A percentile compares a stretch with the other conserved stretches of the same genome.
Conservation (phyloP, 2,797 vertebrate genomes). For the Cryptoprocta ferox region DNA sequence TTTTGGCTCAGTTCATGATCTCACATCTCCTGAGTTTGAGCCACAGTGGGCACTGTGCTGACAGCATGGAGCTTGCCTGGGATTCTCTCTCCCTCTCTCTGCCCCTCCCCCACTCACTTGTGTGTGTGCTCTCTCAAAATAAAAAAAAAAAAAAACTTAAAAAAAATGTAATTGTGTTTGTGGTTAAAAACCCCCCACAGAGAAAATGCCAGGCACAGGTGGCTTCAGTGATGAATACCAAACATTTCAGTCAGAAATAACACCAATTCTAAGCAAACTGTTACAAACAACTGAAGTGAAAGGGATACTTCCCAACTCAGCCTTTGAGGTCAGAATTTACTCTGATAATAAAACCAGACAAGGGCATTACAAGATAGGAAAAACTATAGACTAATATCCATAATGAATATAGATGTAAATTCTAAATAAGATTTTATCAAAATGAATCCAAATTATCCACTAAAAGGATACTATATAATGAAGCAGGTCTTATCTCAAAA, state of each 20-base stretch:
- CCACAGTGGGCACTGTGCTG: too few relatives aligned
- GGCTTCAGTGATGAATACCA: not conserved
- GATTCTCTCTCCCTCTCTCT: too few relatives aligned
- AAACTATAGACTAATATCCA: not conserved
- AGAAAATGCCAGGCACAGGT: not conserved
- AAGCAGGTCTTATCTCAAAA: constrained; percentile 25
- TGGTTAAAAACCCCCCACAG: not conserved
- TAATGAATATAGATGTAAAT: constrained; percentile 2
- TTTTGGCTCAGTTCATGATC: too few relatives aligned
- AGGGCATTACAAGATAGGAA: not conserved
- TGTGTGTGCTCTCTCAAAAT: too few relatives aligned
- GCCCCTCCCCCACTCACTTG: too few relatives aligned
- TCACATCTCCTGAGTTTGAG: too few relatives aligned
- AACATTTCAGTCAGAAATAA: constrained; percentile 45
- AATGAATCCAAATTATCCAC: not conserved
- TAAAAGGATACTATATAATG: not conserved
- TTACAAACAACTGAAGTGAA: not conserved
- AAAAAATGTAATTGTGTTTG: not conserved
- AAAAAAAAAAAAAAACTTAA: too few relatives aligned
- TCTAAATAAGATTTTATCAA: constrained; percentile 8
- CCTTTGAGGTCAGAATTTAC: not conserved
- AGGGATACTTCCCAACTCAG: not conserved
- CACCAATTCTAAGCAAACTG: constrained; percentile 19
- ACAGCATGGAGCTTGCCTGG: too few relatives aligned
- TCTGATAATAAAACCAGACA: constrained; percentile 9